Base-by-base conservation (phyloP, 23 tunicate species). In the Ciona savignyi region DNA sequence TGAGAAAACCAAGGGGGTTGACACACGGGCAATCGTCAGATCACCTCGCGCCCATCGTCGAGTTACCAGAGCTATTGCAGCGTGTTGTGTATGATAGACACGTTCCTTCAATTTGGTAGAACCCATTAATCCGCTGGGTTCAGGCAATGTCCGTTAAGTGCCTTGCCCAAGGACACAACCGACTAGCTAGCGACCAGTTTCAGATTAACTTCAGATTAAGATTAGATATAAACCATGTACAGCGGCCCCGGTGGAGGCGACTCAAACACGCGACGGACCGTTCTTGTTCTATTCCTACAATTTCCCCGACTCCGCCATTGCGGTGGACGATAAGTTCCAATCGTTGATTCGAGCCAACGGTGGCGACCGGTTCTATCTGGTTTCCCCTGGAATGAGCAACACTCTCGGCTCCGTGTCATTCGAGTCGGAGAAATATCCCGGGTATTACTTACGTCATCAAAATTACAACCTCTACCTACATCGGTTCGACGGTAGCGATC, bases 361-460 rank as follows among this genome's bases (percentile, higher is more conserved):
- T 4, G 35, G 63, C 25, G 34, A 74, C 23, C 62, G 92, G 19
- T 85, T 85, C 63, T 74, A 78, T 25, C 42, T 85, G 34, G 80
- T 79, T 30, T 60, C 80, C 25, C 92, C 84, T 66, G 92, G 92
- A 25, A 3, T 85, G 62, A 30, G 51, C 1, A 80, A 80, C 15
- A 32, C 64, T 31, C 35, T 68, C 25, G 84, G 84, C 1, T 33
- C 92, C 1, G 70, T 79, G 24, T 85, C 92, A 2, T 85, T 85
- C 51, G 92, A 85, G 35, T 85, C 92, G 24, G 92, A 85, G 30
- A 33, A 63, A 22, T 28, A 35, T 27, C 92, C 84, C 3, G 20
- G 66, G 20, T 73, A 42, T 48, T 85, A 56, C 64, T 33, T 79
- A 27, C 79, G 80, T 4, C 92, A 85, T 20, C 27, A 65, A 11